These are phyloP conservation scores for Eueides isabella DNA, from an alignment of 1,140 invertebrate genomes.

Conservation along the genomic window DNA sequence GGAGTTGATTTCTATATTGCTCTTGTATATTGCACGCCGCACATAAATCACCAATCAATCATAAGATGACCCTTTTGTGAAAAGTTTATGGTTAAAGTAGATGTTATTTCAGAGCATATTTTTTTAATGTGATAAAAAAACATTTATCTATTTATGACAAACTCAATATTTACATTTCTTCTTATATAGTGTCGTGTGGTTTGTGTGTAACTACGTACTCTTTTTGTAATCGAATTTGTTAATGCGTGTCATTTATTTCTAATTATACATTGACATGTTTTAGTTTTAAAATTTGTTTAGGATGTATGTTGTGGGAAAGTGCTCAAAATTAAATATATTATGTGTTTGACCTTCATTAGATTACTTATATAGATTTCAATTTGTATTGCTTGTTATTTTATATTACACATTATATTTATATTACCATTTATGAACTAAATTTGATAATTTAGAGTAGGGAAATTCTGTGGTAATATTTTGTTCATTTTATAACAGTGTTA, in stretches of 20 bases:
- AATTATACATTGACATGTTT: conserved; percentile 7
- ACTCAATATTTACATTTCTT: neutral
- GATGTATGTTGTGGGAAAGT: neutral
- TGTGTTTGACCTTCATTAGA: neutral
- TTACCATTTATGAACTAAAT: neutral
- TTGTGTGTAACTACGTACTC: neutral
- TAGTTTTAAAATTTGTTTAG: conserved; percentile 7
- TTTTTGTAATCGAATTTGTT: neutral
- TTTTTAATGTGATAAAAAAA: neutral
- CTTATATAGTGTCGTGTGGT: neutral
- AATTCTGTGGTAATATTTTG: neutral
- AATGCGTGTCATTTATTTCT: conserved; percentile 5
- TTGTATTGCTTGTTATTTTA: neutral
- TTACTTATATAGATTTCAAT: neutral
- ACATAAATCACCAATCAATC: conserved; percentile 42
- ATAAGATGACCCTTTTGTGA: conserved; percentile 54
- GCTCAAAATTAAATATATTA: neutral
- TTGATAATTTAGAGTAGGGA: neutral
- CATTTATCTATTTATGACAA: neutral
- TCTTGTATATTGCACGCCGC: conserved; percentile 57
- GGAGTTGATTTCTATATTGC: conserved; percentile 57
- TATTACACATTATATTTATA: neutral
- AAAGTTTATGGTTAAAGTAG: conserved; percentile 20
- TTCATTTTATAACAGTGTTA: neutral
- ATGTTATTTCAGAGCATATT: neutral